Percentiles rank a stretch among this genome's conserved stretches.
Evolutionary conservation across 35 echinoderm and acorn worm species (phyloP).

Genomic region (Chiridota heheva): DNA sequence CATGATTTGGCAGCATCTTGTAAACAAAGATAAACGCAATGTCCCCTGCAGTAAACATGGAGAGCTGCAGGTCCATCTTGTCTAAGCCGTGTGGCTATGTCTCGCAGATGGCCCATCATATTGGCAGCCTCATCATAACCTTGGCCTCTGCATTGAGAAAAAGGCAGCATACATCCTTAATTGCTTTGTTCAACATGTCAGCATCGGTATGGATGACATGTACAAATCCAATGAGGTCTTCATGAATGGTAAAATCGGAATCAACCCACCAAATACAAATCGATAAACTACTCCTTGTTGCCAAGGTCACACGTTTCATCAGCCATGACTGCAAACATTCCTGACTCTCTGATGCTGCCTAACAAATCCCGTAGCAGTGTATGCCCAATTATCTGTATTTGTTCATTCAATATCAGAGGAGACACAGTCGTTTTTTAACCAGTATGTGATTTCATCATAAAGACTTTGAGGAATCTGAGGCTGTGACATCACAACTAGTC

Average conservation of each 20-base stretch:
- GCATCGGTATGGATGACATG: conserved; percentile 18
- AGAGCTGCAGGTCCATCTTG: conserved; percentile 28
- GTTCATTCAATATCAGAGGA: conserved; percentile 21
- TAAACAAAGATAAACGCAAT: conserved; percentile 46
- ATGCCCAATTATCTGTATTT: conserved; percentile 14
- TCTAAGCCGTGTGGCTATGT: conserved; percentile 3
- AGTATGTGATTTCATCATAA: no score
- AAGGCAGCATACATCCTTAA: conserved; percentile 44
- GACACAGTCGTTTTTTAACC: no score
- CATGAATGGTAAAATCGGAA: neutral
- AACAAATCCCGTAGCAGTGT: conserved; percentile 9
- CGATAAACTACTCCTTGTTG: conserved; percentile 16
- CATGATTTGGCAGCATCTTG: conserved; percentile 3
- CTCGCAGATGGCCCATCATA: conserved; percentile 30
- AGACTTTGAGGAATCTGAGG: no score
- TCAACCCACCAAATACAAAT: conserved; percentile 46
- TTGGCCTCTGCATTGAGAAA: conserved; percentile 38
- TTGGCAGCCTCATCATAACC: conserved; percentile 43
- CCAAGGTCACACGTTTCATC: conserved; percentile 18
- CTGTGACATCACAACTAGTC: no score
- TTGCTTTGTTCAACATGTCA: neutral
- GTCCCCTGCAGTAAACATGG: conserved; percentile 40
- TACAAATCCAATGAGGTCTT: conserved; percentile 34
- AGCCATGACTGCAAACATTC: conserved; percentile 30
- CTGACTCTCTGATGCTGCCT: neutral